Base-by-base conservation (phyloP, 2,113 vertebrate species). In the Heterotis niloticus region DNA sequence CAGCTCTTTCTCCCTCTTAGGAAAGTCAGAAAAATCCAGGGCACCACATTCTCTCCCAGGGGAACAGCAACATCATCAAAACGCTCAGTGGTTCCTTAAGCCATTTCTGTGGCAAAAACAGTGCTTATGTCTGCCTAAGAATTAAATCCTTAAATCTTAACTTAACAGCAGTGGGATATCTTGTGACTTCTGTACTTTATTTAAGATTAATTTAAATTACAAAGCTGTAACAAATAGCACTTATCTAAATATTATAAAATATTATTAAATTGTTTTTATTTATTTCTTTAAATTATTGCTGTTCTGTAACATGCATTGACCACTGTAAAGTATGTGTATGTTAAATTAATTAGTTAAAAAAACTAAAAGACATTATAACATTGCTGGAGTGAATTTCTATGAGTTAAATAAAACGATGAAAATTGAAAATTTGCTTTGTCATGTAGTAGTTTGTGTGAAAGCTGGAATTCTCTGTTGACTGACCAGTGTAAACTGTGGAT, bases 271-370 rank as follows among this genome's bases (percentile, higher is more conserved):
- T 12, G 16, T 44, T 16, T 29, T 79, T 79, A 79, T 79, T 79
- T 79, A 79, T 79, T 79, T 64, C 20, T 64, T 44, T 71, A 79
- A 71, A 64, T 72, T 79, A 79, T 72, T 79, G 10, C 18, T 62
- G 29, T 29, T 67, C 10, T 23, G 56, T 62, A 71, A 5, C 11
- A 28, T 29, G 13, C 44, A 26, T 26, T 51, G 28, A 44, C 59
- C 62, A 64, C 18, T 9, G 28, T 51, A 34, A 52, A 51, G 18
- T 78, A 57, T 79, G 24, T 51, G 13, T 29, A 44, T 60, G 23
- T 71, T 23, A 57, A 13, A 78, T 26, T 11, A 11, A 78, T 17
- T 29, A 26, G 10, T 5, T 23, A 54, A n/a, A 20, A 73, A 73
- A n/a, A n/a, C n/a, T n/a, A n/a, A n/a, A 24, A 54, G 10, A 56